phyloP scores from a whole-genome alignment of 2,113 vertebrate species.

The Sinocyclocheilus anophthalmus region DNA sequence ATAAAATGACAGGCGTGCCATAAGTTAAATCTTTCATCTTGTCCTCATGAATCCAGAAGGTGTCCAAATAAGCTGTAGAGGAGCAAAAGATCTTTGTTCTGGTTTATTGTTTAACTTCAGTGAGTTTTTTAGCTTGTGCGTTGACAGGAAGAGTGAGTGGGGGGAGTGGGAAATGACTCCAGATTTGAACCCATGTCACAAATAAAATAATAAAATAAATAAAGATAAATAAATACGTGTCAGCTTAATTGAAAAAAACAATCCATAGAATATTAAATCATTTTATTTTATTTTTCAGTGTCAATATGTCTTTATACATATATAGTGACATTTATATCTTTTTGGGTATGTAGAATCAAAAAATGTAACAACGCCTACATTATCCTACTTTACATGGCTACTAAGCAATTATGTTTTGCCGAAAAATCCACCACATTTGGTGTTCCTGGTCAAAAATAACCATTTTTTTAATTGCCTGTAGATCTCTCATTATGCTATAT shows the following conservation, averaged over 20 bases:
- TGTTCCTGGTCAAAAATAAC: no score
- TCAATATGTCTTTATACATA: background rate
- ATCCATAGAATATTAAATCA: background rate
- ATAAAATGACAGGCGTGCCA: conserved; percentile 45
- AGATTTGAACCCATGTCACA: background rate
- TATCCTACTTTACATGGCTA: background rate
- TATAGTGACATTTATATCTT: background rate
- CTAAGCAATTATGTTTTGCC: background rate
- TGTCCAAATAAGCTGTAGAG: conserved; percentile 46
- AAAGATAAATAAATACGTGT: background rate
- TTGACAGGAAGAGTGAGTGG: conserved; percentile 29
- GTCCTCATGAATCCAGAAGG: conserved; percentile 51
- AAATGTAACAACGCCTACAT: background rate
- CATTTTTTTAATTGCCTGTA: no score
- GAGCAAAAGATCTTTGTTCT: background rate
- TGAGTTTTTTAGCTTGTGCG: background rate
- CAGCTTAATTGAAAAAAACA: background rate
- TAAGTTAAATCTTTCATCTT: conserved; percentile 44
- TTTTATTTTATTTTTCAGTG: background rate
- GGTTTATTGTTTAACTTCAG: no score
- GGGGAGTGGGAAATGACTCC: conserved; percentile 49
- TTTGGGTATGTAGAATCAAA: background rate
- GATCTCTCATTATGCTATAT: no score
- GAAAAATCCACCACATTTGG: no score
- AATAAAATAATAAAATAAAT: background rate